Percentiles rank a stretch among this genome's conserved stretches.
Conservation (phyloP, 2,888 invertebrate genomes). For the Mesorhabditis belari region DNA sequence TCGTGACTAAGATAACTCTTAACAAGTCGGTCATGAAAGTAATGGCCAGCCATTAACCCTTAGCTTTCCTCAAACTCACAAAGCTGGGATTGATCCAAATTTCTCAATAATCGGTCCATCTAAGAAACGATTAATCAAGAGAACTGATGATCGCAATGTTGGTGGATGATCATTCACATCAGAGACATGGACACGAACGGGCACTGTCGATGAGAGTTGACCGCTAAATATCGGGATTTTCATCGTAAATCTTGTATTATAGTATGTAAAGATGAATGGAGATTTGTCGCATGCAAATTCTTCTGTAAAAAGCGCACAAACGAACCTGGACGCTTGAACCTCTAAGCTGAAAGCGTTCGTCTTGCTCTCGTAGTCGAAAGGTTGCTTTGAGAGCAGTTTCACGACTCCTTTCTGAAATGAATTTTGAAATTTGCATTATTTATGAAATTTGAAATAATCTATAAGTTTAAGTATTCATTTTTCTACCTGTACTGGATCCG, state of each 20-base stretch:
- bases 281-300: not conserved
- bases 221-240: too few relatives aligned
- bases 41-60: not conserved
- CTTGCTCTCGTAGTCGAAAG: constrained; percentile 86
- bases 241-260: too few relatives aligned
- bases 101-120: constrained; percentile 16
- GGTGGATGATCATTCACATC: constrained; percentile 82
- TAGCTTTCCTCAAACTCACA: constrained; percentile 23
- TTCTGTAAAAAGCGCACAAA: not conserved
- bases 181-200: constrained; percentile 45
- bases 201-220: constrained; percentile 46
- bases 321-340: constrained; percentile 66
- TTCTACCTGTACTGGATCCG: not conserved
- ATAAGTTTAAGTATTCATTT: not conserved
- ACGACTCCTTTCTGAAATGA: constrained; percentile 59
- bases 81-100: constrained; percentile 45
- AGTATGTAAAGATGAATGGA: too few relatives aligned
- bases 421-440: not conserved
- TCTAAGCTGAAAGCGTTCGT: constrained; percentile 81
- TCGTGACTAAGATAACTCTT: not conserved
- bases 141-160: constrained; percentile 80
- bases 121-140: constrained; percentile 61
- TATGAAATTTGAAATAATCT: not conserved
- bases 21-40: too few relatives aligned
- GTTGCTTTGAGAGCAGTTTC: constrained; percentile 81